These are phyloP conservation scores for Chromis chromis DNA, from an alignment of 2,797 vertebrate species.

Conservation along the genomic window DNA sequence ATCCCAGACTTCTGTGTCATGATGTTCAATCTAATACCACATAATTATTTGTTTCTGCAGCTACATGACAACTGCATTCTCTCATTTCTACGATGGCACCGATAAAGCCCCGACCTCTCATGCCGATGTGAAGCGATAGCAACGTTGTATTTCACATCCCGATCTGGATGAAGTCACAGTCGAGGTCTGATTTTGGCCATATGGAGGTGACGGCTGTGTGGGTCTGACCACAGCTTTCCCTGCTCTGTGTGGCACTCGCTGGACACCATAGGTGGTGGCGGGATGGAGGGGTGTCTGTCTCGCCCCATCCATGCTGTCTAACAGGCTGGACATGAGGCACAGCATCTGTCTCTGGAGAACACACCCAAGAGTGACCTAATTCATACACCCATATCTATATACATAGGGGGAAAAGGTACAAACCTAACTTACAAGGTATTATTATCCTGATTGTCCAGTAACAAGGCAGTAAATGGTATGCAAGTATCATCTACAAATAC, in stretches of 20 bases:
- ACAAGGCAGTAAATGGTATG: background rate
- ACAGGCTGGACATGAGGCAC: conserved; percentile 82
- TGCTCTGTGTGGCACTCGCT: conserved; percentile 64
- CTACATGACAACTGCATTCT: conserved; percentile 2
- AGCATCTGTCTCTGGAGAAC: conserved; percentile 77
- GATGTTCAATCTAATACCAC: conserved; percentile 6
- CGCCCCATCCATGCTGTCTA: conserved; percentile 73
- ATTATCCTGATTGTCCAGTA: too few relatives aligned
- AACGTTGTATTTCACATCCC: conserved; percentile 24
- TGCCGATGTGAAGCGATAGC: background rate
- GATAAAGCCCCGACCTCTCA: background rate
- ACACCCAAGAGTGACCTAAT: conserved; percentile 27
- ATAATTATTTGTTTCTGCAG: background rate
- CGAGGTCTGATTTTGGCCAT: conserved; percentile 66
- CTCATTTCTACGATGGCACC: background rate
- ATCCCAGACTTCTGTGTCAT: background rate
- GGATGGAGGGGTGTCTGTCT: conserved; percentile 64
- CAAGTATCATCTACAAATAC: background rate
- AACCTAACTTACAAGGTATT: background rate
- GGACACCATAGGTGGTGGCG: conserved; percentile 66
- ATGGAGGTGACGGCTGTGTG: conserved; percentile 79
- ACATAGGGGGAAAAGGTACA: background rate
- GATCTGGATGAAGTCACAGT: conserved; percentile 38
- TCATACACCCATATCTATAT: background rate
- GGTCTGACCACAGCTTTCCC: conserved; percentile 64